phyloP scores from a whole-genome alignment of 2,113 vertebrate genomes.

The Heptranchias perlo region DNA sequence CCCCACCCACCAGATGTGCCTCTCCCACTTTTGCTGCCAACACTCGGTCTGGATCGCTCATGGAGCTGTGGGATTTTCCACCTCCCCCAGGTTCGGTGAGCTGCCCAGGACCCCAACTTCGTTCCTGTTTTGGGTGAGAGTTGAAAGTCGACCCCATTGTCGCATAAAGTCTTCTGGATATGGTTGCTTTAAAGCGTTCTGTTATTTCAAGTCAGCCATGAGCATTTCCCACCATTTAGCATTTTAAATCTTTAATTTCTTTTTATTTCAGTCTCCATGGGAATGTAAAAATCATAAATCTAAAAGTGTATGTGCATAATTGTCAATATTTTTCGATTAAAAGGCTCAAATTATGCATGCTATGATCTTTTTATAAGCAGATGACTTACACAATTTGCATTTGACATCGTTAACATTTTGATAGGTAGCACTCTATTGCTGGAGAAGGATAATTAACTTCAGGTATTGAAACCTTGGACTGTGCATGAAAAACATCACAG shows the following conservation, averaged over 20 bases:
- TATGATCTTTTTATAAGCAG: not conserved
- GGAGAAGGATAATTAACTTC: not conserved
- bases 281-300: not conserved
- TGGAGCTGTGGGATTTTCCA: not conserved
- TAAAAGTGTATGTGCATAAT: not conserved
- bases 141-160: not conserved
- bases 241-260: not conserved
- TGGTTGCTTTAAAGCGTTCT: not conserved
- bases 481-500: not conserved
- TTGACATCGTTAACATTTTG: not conserved
- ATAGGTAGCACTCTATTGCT: not conserved
- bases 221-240: not conserved
- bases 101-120: not conserved
- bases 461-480: not conserved
- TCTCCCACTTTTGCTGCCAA: no score
- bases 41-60: not conserved
- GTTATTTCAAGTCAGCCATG: not conserved
- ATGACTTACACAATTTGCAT: not conserved
- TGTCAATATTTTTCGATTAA: not conserved
- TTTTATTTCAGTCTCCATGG: not conserved
- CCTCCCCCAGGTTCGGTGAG: not conserved
- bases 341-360: not conserved
- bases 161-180: not conserved
- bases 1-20: no score
- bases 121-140: not conserved